A percentile compares a stretch with the other conserved stretches of the same genome.
Conservation (phyloP, 2,888 invertebrate genomes). For the Calameuta idolon region DNA sequence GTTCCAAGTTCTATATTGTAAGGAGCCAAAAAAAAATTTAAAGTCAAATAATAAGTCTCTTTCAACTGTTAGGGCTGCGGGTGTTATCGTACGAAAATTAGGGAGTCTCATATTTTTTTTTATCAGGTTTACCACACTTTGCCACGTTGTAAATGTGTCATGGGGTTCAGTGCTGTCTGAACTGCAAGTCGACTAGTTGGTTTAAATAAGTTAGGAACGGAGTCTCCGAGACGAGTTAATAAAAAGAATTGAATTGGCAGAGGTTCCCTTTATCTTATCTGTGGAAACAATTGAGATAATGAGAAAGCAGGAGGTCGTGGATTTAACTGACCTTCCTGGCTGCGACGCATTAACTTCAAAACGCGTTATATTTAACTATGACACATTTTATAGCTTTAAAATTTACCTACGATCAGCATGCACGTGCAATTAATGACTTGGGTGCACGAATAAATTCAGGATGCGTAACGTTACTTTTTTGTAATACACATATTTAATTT, state of each 20-base stretch:
- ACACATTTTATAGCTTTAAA: not conserved
- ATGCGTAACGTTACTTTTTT: not conserved
- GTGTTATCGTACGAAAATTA: not conserved
- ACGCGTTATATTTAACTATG: not conserved
- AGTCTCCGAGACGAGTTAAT: not conserved
- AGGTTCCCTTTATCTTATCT: not conserved
- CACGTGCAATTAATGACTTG: not conserved
- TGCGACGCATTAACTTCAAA: not conserved
- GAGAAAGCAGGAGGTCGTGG: not conserved
- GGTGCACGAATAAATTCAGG: constrained; percentile 1
- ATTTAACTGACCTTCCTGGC: not conserved
- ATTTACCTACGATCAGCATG: not conserved
- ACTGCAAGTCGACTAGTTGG: not conserved
- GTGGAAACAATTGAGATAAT: not conserved
- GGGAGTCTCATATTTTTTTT: not conserved
- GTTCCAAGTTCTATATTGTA: not conserved
- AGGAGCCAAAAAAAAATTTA: not conserved
- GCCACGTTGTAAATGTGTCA: not conserved
- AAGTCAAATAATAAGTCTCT: not conserved
- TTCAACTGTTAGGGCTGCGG: not conserved
- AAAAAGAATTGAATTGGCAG: not conserved
- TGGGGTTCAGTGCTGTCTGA: not conserved
- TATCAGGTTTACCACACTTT: not conserved
- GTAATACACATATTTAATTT: not conserved
- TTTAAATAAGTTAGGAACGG: not conserved